These are phyloP conservation scores for Drosophila obscura DNA, from an alignment of 1,140 invertebrate genomes.

Conservation along the genomic window DNA sequence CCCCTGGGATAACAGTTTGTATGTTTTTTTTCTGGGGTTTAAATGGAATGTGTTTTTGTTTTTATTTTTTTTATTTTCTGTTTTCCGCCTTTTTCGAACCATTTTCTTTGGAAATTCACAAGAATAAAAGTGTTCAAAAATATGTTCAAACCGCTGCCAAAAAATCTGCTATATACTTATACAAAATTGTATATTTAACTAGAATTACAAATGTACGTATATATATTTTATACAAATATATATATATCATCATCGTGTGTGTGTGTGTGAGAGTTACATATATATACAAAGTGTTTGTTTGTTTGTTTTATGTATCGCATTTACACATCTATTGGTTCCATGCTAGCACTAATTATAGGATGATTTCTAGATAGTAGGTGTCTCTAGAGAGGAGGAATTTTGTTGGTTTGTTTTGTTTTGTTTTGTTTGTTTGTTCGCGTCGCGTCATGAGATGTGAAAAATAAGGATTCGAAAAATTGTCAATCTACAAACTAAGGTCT, in stretches of 20 bases:
- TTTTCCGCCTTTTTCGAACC: not conserved
- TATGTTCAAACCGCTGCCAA: conserved; percentile 19
- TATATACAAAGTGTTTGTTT: conserved; percentile 44
- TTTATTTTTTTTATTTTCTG: not conserved
- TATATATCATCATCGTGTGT: conserved; percentile 34
- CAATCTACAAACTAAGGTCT: conserved; percentile 51
- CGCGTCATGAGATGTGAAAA: conserved; percentile 15
- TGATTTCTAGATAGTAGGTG: conserved; percentile 18
- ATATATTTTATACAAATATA: conserved; percentile 29
- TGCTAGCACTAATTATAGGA: conserved; percentile 61
- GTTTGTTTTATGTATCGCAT: conserved; percentile 40
- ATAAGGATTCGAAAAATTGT: conserved; percentile 43
- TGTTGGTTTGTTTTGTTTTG: conserved; percentile 8
- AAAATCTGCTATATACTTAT: conserved; percentile 52
- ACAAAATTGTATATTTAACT: conserved; percentile 67
- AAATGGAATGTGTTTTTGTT: conserved; percentile 35
- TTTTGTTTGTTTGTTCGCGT: conserved; percentile 3
- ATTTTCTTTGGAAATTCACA: conserved; percentile 36
- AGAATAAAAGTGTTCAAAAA: conserved; percentile 11
- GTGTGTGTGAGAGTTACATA: conserved; percentile 48
- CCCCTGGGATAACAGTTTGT: too few relatives aligned
- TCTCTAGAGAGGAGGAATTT: conserved; percentile 17
- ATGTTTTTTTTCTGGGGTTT: not conserved
- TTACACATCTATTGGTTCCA: conserved; percentile 73
- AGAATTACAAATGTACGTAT: conserved; percentile 50